Evolutionary conservation across 2,797 vertebrate species (phyloP), one percentile per base, ranked within the genome.

Genomic region (Pseudochaenichthys georgianus): DNA sequence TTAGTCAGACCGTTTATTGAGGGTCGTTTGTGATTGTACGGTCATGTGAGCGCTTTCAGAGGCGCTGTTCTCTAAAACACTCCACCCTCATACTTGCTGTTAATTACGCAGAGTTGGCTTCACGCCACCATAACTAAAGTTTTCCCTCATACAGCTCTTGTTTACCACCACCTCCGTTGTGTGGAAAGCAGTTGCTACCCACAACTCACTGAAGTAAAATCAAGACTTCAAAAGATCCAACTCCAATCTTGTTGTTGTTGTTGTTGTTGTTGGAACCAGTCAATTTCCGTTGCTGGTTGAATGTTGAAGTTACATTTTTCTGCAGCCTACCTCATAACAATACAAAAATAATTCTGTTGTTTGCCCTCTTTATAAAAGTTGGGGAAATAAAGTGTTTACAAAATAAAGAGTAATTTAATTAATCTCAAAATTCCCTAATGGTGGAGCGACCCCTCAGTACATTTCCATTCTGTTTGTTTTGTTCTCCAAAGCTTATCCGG

Each of bases 401-500:
- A 43, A 73, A 60, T 38, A 61, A 2, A 38, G 6, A 54, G 48
- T 60, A 48, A 58, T 62, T 62, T 38, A 45, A 38, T 77, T 42
- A 71, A 75, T 70, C 64, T 73, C 7, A 48, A 43, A 75, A 70
- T 51, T 53, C 67, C 78, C 13, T 38, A 9, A 57, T 47, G 52
- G 19, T 43, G 17, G 15, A 47, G 48, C 47, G 53, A 66, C 64
- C 23, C 50, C 54, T 69, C 54, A 55, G 69, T 59, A 78, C 51
- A 41, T 73, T 63, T 53, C 50, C 7, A 21, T 62, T 50, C 31
- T 21, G 43, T 84, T 76, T 77, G 67, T 80, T 66, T 79, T 58
- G 51, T 75, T 87, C 46, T 34, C 17, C 2, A n/a, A 75, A 81
- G 70, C 79, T 82, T 38, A 82, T 74, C 69, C 54, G 48, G 64